phyloP scores from a whole-genome alignment of 2,888 invertebrate genomes.

The Hetaerina titia region DNA sequence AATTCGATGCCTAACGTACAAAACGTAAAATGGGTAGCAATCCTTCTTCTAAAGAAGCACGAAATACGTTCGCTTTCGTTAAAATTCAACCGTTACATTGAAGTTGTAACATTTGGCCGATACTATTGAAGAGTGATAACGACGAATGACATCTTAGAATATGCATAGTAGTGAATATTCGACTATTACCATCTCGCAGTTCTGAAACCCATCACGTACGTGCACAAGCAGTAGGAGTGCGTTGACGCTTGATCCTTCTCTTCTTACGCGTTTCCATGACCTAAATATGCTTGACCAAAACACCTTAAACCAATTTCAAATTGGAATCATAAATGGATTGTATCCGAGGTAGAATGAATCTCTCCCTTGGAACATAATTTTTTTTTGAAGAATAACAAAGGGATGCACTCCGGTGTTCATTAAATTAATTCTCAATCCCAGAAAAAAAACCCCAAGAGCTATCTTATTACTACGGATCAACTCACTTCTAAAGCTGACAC shows the following conservation, averaged over 20 bases:
- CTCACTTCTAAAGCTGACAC: neutral
- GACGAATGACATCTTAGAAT: neutral
- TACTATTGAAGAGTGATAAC: neutral
- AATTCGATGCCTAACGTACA: no score
- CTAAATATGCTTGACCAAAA: neutral
- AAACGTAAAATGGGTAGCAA: neutral
- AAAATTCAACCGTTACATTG: neutral
- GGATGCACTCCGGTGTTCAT: neutral
- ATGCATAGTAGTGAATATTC: neutral
- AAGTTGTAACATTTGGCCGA: neutral
- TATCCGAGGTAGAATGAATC: neutral
- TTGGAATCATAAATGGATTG: neutral
- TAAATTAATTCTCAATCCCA: neutral
- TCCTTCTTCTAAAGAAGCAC: neutral
- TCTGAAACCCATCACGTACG: conserved; percentile 2
- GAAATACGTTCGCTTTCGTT: neutral
- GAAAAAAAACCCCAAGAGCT: neutral
- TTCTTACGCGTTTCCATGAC: neutral
- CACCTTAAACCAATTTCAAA: neutral
- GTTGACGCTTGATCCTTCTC: neutral
- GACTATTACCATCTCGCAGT: neutral
- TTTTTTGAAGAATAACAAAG: neutral
- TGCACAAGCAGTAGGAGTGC: neutral
- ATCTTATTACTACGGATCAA: neutral
- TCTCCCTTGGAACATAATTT: neutral